Evolutionary conservation across 2,797 vertebrate species (phyloP), one percentile per base, ranked within the genome.

Genomic region (Geotrypetes seraphini): DNA sequence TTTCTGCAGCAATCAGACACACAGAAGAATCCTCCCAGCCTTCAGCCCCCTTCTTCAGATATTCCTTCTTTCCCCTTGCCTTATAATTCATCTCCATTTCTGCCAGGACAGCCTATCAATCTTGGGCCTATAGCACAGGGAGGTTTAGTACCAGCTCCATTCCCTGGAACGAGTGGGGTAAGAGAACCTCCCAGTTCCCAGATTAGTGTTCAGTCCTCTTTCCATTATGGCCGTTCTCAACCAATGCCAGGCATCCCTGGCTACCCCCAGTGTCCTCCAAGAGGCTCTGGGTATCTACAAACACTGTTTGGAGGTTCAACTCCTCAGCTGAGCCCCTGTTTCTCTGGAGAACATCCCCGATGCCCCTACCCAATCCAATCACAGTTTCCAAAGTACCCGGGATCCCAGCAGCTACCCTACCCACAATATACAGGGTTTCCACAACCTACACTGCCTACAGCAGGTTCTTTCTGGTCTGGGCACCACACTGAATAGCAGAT

Each of bases 351-450:
- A 9, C 65, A 36, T 9, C 40, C 59, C 0, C 54, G 37, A 19
- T 90, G 88, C 45, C 89, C 88, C 1, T 90, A 91, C 44, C 88
- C 88, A 0, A 39, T 60, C 2, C 90, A 90, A 46, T 61, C 85
- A 6, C 60, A 63, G 10, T 84, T 87, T 44, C 82, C 86, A 0
- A 35, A 24, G 10, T 81, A 78, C 43, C 68, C 76, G 0, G 23
- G 60, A 10, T 39, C 64, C 1, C 7, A 55, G 0, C 73, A 57
- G 28, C 22, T 63, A 3, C 66, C 71, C 0, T 79, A 71, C 15
- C 56, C 67, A 1, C 3, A 57, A 0, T 47, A 60, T 2, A 25
- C 53, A 0, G 73, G 65, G 4, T 75, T 70, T 19, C 55, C 57
- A 1, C 50, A 64, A 0, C 44, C n/a, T n/a, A n/a, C n/a, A n/a